Base-by-base conservation (phyloP, 1,140 invertebrate genomes). In the Drosophila kepulauana region DNA sequence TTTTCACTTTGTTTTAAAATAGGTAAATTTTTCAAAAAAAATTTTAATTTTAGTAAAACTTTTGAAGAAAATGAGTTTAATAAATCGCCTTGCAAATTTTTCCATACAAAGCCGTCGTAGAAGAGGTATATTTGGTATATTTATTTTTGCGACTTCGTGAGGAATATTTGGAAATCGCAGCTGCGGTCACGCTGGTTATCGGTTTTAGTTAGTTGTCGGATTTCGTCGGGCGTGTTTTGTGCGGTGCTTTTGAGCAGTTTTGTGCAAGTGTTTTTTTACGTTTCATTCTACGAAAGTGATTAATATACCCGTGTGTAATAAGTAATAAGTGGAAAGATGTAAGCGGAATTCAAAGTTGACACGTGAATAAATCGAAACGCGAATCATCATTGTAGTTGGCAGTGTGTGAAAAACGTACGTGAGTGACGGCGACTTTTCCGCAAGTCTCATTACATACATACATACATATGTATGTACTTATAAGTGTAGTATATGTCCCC, bases 191-290 rank as follows among this genome's bases (percentile, higher is more conserved):
- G n/a, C n/a, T 43, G 41, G 13, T 28, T 75, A 75, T 75, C 72
- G 72, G n/a, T 35, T 43, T 70, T 46, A 75, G 59, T 75, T 71
- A 33, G 52, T 58, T 75, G 68, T 75, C 59, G 54, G 68, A 58
- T 65, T 64, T 38, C 11, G 45, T 71, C 73, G 73, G 73, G 67
- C 73, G 73, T 75, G 72, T 58, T 64, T 52, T 48, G 63, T 49
- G 41, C 41, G 41, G n/a, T 38, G 41, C 41, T 10, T 33, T 48
- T 51, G 73, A 28, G 59, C 71, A 63, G 52, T 45, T 65, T 58
- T n/a, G 20, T 25, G 6, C 41, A 38, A 69, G 51, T 54, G 48
- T 49, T 5, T 52, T 54, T 59, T 38, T 38, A 58, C 54, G 59
- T 57, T 63, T 75, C 58, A 45, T 46, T 43, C 41, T 41, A 43